phyloP scores from a whole-genome alignment of 2,113 vertebrate genomes.

The Melozone crissalis region DNA sequence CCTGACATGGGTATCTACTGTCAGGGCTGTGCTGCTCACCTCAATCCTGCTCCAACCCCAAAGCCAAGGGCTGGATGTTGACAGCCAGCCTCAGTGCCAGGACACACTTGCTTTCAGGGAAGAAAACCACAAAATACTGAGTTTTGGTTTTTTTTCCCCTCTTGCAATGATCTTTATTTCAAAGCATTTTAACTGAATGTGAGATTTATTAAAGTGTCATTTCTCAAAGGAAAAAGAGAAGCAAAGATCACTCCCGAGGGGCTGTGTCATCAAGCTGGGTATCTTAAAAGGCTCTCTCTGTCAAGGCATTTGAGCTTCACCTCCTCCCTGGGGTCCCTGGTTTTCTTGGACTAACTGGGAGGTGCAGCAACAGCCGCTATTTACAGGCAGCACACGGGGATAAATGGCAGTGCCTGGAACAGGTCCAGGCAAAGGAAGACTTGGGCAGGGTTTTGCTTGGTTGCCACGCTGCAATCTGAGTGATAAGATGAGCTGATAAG shows the following conservation, averaged over 20 bases:
- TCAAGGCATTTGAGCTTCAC: not conserved
- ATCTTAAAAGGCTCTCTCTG: not conserved
- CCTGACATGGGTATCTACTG: not conserved
- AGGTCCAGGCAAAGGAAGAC: not conserved
- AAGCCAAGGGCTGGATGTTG: not conserved
- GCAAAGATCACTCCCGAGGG: not conserved
- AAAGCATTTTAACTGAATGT: not conserved
- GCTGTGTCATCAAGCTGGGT: not conserved
- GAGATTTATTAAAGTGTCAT: not conserved
- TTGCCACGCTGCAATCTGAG: not conserved
- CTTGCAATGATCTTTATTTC: not conserved
- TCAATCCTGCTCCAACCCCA: not conserved
- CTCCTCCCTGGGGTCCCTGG: not conserved
- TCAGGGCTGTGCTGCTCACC: not conserved
- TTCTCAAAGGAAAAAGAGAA: not conserved
- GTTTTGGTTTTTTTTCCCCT: not conserved
- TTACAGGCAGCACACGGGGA: not conserved
- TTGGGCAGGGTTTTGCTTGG: not conserved
- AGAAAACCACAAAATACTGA: not conserved
- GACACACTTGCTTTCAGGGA: not conserved
- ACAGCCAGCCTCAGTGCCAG: not conserved
- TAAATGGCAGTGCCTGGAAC: not conserved
- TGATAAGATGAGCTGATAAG: constrained; percentile 29
- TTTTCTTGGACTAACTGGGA: not conserved
- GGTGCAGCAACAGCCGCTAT: not conserved